A percentile compares a stretch with the other conserved stretches of the same genome.
Evolutionary conservation across 2,888 invertebrate genomes (phyloP).

Genomic region (Busseola fusca): DNA sequence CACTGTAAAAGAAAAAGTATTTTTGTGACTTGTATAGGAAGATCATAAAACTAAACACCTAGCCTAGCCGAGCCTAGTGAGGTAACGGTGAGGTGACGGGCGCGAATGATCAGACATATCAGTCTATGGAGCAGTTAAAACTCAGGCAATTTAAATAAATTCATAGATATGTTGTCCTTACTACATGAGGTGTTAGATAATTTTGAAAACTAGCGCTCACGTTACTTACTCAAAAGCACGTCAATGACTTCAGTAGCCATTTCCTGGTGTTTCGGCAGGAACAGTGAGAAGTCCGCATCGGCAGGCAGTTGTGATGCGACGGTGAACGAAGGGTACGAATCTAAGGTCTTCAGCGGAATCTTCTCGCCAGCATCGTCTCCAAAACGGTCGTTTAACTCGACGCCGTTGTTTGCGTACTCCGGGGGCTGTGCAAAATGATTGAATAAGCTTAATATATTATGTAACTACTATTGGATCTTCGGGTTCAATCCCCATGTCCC

Average conservation of each 20-base stretch:
- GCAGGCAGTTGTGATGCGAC: constrained; percentile 88
- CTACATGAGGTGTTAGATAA: not conserved
- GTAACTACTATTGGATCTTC: not conserved
- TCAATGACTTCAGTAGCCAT: constrained; percentile 92
- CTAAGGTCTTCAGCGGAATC: constrained; percentile 87
- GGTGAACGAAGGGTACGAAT: constrained; percentile 88
- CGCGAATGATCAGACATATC: not conserved
- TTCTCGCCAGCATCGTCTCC: constrained; percentile 86
- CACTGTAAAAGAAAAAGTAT: too few relatives aligned
- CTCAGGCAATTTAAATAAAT: not conserved
- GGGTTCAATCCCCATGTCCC: not conserved
- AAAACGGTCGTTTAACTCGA: constrained; percentile 90
- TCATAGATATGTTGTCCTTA: not conserved
- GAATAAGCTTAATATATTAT: not conserved
- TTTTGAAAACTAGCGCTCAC: not conserved
- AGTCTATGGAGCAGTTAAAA: not conserved
- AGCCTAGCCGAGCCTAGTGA: not conserved
- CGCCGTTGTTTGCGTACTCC: constrained; percentile 88
- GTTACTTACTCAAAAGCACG: constrained; percentile 90
- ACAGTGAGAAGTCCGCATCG: constrained; percentile 92
- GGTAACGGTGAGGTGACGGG: too few relatives aligned
- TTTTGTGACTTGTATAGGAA: too few relatives aligned
- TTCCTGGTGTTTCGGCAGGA: constrained; percentile 91
- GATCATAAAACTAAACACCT: too few relatives aligned
- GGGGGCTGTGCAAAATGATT: constrained; percentile 66